Base-by-base conservation (phyloP, 2,888 invertebrate genomes). In the Helobdella robusta region DNA sequence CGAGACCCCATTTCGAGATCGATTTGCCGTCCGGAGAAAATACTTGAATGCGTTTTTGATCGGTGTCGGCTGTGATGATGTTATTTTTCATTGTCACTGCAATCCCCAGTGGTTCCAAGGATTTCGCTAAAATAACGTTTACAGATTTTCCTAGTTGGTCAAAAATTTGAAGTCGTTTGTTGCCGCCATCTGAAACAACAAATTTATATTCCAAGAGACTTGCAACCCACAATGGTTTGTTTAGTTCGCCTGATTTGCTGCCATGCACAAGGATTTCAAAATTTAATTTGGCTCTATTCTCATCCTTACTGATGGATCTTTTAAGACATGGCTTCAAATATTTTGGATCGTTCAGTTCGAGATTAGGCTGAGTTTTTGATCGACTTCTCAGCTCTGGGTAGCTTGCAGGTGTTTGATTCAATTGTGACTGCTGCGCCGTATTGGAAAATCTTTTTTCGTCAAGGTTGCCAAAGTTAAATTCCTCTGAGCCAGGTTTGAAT, bases 1-100 rank as follows among this genome's bases (percentile, higher is more conserved):
- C 72, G 18, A 68, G 62, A 3, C 72, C 72, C 72, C 72, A 72
- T 44, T 70, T 70, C 5, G 69, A 66, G 6, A 72, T 35, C n/a
- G 65, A 56, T 3, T 66, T 46, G 1, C 72, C 72, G 11, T 65
- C 48, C n/a, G 68, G 67, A 1, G 66, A 32, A 52, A 69, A 69
- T 3, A 69, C 69, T 58, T 72, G 70, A 25, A 72, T 66, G 1
- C 70, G 56, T 63, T 72, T 72, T 34, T 70, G 69, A 23, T 59
- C 46, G n/a, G 63, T 66, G 59, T 72, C 72, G 25, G 71, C 59
- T 20, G 69, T 65, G 59, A 72, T 67, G 50, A 72, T 68, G 61
- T 72, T 72, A 3, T 70, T 69, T 25, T 67, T 67, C 25, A 64
- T 48, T 2, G 71, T 72, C 18, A 71, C 67, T 11, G 70, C 67